Evolutionary conservation across 2,113 vertebrate species (phyloP).

Genomic region (Carlito syrichta): DNA sequence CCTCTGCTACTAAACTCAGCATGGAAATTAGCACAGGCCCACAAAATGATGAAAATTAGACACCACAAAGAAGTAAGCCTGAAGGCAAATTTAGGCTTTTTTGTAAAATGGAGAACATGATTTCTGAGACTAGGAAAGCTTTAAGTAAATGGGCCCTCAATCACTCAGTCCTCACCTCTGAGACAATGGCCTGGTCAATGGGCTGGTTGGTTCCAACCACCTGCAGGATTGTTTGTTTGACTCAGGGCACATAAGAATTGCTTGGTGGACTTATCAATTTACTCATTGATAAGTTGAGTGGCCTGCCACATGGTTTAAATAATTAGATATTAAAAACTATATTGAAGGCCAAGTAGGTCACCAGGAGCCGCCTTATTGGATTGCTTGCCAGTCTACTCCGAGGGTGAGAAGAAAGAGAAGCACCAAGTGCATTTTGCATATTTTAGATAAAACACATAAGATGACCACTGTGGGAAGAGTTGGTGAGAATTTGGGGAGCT

Average conservation of each 20-base stretch:
- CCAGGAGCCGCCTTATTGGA: too few relatives aligned
- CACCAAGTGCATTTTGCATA: background rate
- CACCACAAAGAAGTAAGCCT: background rate
- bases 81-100: background rate
- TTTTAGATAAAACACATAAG: background rate
- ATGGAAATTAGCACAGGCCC: constrained; percentile 38
- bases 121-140: background rate
- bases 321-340: background rate
- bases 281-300: background rate
- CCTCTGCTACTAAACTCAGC: constrained; percentile 38
- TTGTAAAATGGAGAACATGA: background rate
- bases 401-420: background rate
- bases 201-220: background rate
- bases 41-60: constrained; percentile 27
- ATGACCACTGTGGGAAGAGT: background rate
- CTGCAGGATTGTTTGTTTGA: background rate
- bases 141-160: background rate
- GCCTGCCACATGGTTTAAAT: background rate
- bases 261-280: background rate
- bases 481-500: background rate
- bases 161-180: background rate
- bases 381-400: background rate
- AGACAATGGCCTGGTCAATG: background rate
- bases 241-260: accelerated
- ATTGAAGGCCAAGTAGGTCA: background rate